A percentile compares a stretch with the other conserved stretches of the same genome.
Evolutionary conservation across 2,888 invertebrate genomes (phyloP).

Genomic region (Deroplatys truncata): DNA sequence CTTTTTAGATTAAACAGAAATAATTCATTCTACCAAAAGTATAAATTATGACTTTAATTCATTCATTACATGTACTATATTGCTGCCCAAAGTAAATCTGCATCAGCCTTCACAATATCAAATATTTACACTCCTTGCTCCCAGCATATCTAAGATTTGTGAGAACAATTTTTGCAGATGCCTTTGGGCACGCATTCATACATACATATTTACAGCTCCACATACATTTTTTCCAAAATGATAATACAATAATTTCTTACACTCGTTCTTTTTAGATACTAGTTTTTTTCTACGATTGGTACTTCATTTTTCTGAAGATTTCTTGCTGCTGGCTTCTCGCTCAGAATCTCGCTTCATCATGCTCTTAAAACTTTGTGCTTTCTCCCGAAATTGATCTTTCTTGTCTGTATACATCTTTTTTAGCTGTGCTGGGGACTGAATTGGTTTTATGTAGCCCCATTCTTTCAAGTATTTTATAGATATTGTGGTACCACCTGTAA

Average conservation of each 20-base stretch:
- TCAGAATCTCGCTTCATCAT: neutral
- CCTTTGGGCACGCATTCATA: no score
- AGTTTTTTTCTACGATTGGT: neutral
- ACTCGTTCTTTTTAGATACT: neutral
- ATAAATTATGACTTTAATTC: neutral
- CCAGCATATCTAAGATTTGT: no score
- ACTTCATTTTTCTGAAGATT: neutral
- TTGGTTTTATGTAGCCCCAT: constrained; percentile 79
- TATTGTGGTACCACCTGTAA: constrained; percentile 76
- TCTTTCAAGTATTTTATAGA: constrained; percentile 76
- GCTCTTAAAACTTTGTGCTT: neutral
- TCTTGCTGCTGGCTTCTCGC: neutral
- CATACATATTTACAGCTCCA: neutral
- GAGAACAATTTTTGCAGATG: neutral
- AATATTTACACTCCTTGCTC: neutral
- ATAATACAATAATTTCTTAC: neutral
- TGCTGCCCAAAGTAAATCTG: neutral
- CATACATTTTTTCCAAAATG: neutral
- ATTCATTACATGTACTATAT: neutral
- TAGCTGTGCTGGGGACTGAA: constrained; percentile 61
- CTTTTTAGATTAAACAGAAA: neutral
- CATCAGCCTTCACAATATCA: neutral
- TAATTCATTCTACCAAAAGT: neutral
- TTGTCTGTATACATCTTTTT: constrained; percentile 60
- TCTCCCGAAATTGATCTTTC: constrained; percentile 46